These are phyloP conservation scores for Drosophila jambulina DNA, from an alignment of 1,140 invertebrate genomes.

Conservation along the genomic window DNA sequence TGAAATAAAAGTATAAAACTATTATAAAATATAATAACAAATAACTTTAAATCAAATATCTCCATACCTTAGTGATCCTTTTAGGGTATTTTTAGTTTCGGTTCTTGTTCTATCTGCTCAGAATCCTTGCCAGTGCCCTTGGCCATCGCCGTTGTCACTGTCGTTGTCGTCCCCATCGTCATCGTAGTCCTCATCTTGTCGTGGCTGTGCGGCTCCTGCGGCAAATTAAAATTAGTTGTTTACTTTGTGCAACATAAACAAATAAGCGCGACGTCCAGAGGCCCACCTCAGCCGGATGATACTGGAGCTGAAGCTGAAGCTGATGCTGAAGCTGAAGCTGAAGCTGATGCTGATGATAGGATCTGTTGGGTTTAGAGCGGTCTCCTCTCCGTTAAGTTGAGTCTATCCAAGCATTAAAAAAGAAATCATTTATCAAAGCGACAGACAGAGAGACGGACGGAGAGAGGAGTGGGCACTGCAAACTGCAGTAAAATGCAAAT, in stretches of 20 bases:
- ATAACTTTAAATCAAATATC: neutral
- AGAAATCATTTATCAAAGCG: slow-evolving; percentile 58
- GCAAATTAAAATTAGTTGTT: slow-evolving; percentile 83
- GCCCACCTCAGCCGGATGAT: slow-evolving; percentile 26
- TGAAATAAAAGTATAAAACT: neutral
- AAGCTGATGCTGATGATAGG: slow-evolving; percentile 24
- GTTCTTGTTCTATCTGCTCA: neutral
- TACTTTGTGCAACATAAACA: slow-evolving; percentile 81
- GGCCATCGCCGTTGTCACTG: slow-evolving; percentile 25
- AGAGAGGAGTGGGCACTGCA: neutral
- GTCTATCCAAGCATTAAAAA: slow-evolving; percentile 64
- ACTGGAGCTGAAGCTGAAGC: slow-evolving; percentile 20
- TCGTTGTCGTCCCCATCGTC: slow-evolving; percentile 13
- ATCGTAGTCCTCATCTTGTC: slow-evolving; percentile 44
- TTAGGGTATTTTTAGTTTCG: slow-evolving; percentile 38
- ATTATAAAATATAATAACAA: no score
- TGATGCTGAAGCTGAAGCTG: slow-evolving; percentile 20
- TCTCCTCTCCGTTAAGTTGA: slow-evolving; percentile 33
- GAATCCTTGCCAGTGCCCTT: slow-evolving; percentile 24
- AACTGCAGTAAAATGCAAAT: slow-evolving; percentile 45
- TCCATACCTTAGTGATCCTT: slow-evolving; percentile 2
- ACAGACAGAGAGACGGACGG: slow-evolving; percentile 7
- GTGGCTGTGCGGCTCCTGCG: slow-evolving; percentile 73
- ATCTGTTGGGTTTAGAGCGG: slow-evolving; percentile 10
- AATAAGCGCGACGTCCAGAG: slow-evolving; percentile 67